These are phyloP conservation scores for Oryzias curvinotus DNA, from an alignment of 2,113 vertebrate species.

Conservation along the genomic window DNA sequence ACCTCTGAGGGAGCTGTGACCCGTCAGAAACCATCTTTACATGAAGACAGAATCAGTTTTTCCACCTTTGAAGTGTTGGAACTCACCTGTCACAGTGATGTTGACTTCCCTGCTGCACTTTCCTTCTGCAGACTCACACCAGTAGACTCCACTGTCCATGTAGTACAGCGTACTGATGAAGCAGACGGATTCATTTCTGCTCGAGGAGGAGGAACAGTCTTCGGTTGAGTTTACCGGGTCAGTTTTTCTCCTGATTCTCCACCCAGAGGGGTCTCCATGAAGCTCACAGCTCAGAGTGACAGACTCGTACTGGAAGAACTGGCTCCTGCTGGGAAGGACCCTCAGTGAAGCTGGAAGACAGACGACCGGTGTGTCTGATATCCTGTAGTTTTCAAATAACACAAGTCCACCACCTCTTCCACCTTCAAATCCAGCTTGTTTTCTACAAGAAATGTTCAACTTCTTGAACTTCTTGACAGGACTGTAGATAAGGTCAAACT, in stretches of 20 bases:
- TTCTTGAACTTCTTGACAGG: too few species aligned
- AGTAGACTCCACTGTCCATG: conserved; percentile 8
- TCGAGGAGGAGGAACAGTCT: background rate
- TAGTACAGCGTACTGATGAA: background rate
- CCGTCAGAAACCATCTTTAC: too few species aligned
- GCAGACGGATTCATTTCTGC: fast-evolving
- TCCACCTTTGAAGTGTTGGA: background rate
- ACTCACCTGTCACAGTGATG: background rate
- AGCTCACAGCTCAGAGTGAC: conserved; percentile 27
- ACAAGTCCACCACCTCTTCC: too few species aligned
- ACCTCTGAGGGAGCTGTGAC: too few species aligned
- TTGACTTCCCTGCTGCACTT: background rate
- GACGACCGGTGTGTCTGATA: background rate
- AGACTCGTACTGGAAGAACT: conserved; percentile 43
- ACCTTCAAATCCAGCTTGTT: too few species aligned
- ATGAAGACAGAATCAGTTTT: too few species aligned
- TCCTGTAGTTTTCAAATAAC: too few species aligned
- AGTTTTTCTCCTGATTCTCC: conserved; percentile 21
- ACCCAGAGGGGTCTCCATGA: background rate
- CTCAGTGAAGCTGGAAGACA: conserved; percentile 35
- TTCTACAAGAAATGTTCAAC: too few species aligned
- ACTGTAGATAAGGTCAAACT: too few species aligned
- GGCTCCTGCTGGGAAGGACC: background rate
- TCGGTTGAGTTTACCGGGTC: fast-evolving
- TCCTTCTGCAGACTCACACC: conserved; percentile 25